Base-by-base conservation (phyloP, 1,140 invertebrate species). In the Lerema accius region DNA sequence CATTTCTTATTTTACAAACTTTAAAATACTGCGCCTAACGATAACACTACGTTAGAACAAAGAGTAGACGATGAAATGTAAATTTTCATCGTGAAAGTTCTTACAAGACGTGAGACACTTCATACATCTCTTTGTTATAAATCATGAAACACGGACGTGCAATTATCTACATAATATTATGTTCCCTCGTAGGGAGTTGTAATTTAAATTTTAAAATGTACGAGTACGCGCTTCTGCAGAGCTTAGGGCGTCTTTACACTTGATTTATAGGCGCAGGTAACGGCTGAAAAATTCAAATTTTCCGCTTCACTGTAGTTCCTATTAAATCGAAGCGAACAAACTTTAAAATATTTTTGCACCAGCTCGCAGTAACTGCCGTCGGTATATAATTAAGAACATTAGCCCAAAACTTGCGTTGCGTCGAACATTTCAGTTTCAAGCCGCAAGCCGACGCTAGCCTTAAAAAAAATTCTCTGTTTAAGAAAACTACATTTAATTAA, bases 131-230 rank as follows among this genome's bases (percentile, higher is more conserved):
- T 43, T 43, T 43, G 17, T 58, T 45, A 58, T 58, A 58, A 58
- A 58, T 58, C 55, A 58, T 58, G 26, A 46, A 45, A 58, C 42
- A 15, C 26, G 14, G 55, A 58, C 42, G 55, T 58, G 55, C 28
- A 55, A 55, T 61, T 64, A 71, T 65, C 62, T 67, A 43, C 69
- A 63, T 71, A 67, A 67, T 67, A 71, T 67, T 48, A 63, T 53
- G 62, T 67, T 71, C 63, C 17, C 56, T 73, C 67, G 63, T 71
- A 71, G 65, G 72, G 67, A 65, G 63, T 67, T 74, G 76, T 84
- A 81, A 89, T 87, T 86, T 89, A 83, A 84, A 89, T 86, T 89
- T 89, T 86, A 89, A 86, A 84, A 80, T 78, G 79, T 81, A 81
- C 67, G 59, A 64, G 72, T 59, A 65, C 73, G 67, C 74, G 73